Percentiles rank a stretch among this genome's conserved stretches.
These are phyloP conservation scores for Tarsius wallacei DNA, from an alignment of 2,797 vertebrate genomes.

Conservation along the genomic window DNA sequence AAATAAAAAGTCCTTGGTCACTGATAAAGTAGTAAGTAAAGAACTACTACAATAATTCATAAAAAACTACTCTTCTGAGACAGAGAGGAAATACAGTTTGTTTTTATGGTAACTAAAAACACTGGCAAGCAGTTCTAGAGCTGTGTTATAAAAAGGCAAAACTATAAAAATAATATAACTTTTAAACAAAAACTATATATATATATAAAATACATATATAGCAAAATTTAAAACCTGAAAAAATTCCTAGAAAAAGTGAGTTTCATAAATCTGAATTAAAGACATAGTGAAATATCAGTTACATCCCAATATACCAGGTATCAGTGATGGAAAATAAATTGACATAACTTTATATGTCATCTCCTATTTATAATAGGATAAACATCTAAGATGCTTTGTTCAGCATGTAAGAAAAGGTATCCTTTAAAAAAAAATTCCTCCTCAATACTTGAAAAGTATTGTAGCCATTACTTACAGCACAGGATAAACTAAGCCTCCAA, in stretches of 20 bases:
- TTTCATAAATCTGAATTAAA: constrained; percentile 19
- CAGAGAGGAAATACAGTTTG: constrained; percentile 8
- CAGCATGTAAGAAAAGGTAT: not conserved
- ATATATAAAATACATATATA: not conserved
- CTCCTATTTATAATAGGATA: too few relatives aligned
- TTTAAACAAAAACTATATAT: not conserved
- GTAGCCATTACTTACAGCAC: not conserved
- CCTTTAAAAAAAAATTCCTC: constrained; percentile 33
- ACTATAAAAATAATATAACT: not conserved
- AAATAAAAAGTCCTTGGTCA: constrained; percentile 29
- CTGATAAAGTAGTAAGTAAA: constrained; percentile 18
- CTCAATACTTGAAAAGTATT: not conserved
- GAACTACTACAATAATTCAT: constrained; percentile 30
- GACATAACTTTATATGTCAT: too few relatives aligned
- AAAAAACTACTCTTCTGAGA: constrained; percentile 53
- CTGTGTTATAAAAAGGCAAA: not conserved
- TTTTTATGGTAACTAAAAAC: constrained; percentile 33
- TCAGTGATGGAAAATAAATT: constrained; percentile 13
- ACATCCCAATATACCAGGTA: not conserved
- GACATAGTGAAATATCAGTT: not conserved
- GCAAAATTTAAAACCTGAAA: constrained; percentile 32
- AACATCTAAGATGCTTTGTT: not conserved
- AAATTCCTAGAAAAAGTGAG: constrained; percentile 39
- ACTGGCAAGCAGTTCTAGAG: not conserved
- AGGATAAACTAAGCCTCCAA: not conserved